Conservation (phyloP, 2,797 vertebrate genomes). For the Scyliorhinus canicula region DNA sequence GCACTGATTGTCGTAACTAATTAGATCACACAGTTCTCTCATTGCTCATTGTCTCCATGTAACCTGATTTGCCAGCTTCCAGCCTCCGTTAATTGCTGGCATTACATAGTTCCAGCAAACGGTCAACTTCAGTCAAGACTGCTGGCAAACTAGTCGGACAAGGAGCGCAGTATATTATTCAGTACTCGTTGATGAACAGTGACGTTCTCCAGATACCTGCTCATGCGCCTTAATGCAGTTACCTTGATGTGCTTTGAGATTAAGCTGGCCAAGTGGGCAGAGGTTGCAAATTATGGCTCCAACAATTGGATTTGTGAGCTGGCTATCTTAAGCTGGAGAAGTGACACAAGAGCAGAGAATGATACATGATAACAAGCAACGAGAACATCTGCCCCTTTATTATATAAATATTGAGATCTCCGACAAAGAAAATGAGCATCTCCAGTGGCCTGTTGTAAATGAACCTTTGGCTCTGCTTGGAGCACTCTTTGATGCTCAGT, state of each 20-base stretch:
- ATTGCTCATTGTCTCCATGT: slow-evolving; percentile 77
- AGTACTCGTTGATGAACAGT: slow-evolving; percentile 61
- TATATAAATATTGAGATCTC: slow-evolving; percentile 29
- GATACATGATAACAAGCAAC: slow-evolving; percentile 44
- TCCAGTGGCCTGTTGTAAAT: neutral
- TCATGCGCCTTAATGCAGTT: slow-evolving; percentile 74
- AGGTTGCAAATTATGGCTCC: slow-evolving; percentile 58
- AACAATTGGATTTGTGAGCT: slow-evolving; percentile 60
- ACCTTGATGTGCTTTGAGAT: slow-evolving; percentile 62
- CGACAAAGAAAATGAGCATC: neutral
- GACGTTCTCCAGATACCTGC: slow-evolving; percentile 80
- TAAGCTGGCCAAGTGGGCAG: slow-evolving; percentile 61
- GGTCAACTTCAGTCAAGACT: slow-evolving; percentile 66
- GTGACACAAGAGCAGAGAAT: slow-evolving; percentile 43
- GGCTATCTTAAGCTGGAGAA: slow-evolving; percentile 54
- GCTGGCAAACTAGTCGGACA: slow-evolving; percentile 67
- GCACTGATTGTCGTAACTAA: slow-evolving; percentile 82
- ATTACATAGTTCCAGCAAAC: slow-evolving; percentile 68
- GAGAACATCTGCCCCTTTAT: slow-evolving; percentile 3
- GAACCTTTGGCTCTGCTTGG: neutral
- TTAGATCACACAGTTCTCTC: slow-evolving; percentile 80
- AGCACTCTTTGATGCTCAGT: neutral
- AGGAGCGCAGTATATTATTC: slow-evolving; percentile 55
- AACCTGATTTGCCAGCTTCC: slow-evolving; percentile 74
- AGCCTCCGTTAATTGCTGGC: slow-evolving; percentile 74